Base-by-base conservation (phyloP, 1,140 invertebrate genomes). In the Whitmania pigra region DNA sequence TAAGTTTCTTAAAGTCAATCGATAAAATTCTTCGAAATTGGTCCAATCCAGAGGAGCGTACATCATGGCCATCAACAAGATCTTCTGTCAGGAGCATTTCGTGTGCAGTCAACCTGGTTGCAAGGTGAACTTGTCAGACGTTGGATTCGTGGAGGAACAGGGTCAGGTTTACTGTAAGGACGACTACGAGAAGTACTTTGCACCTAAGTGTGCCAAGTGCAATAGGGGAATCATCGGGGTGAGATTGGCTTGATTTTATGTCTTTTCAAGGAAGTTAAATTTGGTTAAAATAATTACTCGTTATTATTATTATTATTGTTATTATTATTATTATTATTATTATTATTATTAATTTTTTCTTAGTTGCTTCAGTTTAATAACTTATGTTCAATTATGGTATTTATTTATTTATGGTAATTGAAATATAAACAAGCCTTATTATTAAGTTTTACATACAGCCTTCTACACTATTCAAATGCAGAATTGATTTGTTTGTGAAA, bases 81-180 rank as follows among this genome's bases (percentile, higher is more conserved):
- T 93, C 74, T 99, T 94, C 94, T 99, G 96, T 80, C 95, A 94
- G 0, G 92, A 97, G 76, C 95, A 99, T 82, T 99, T 99, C 82
- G 87, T 92, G 49, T 99, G 96, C 82, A 89, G 90, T 49, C 97
- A 95, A 76, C 86, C 87, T 9, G 88, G 89, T 74, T 99, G 96
- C 83, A 87, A 87, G 76, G 88, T 90, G 71, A 89, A 88, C n/a
- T 85, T 99, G 71, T 89, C 96, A 79, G 94, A 98, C 78, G 89
- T 96, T 77, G 96, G 96, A 0, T 99, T 99, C 79, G 93, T 99
- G 22, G 96, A 99, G 83, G 94, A 98, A 80, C 89, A 90, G 78
- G 92, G 92, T 53, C 88, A 79, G 68, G 86, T 97, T 27, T 97
- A 97, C 82, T 99, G 96, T 85, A 95, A 98, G 84, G 90, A 89